These are phyloP conservation scores for Aphelenchoides avenae DNA, from an alignment of 1,140 invertebrate species.

Conservation along the genomic window DNA sequence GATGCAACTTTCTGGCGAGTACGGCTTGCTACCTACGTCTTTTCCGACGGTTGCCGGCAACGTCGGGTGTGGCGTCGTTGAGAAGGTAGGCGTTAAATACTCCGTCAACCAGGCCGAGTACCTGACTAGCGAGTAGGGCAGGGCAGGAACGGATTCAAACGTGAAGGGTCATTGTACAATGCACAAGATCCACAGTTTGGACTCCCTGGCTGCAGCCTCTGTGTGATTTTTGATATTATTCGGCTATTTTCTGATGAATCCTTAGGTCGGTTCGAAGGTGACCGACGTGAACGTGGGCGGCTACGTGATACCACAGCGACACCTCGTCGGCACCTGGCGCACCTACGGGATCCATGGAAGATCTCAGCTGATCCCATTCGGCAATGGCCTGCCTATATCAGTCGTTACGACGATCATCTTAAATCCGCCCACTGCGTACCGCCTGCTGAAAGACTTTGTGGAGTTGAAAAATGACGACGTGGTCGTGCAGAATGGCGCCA, in stretches of 20 bases:
- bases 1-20: conserved; percentile 58
- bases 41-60: conserved; percentile 57
- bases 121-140: too few species aligned
- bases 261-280: conserved; percentile 46
- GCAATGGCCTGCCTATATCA: conserved; percentile 12
- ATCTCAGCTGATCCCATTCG: conserved; percentile 31
- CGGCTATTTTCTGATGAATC: neutral
- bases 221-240: conserved; percentile 3
- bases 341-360: conserved; percentile 34
- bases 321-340: conserved; percentile 53
- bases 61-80: conserved; percentile 46
- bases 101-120: too few species aligned
- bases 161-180: too few species aligned
- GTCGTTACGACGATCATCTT: conserved; percentile 81
- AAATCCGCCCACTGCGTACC: conserved; percentile 89
- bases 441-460: conserved; percentile 82
- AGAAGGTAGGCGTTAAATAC: conserved; percentile 15
- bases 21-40: conserved; percentile 37
- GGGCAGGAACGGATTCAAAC: too few species aligned
- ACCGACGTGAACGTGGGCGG: conserved; percentile 40
- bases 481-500: conserved; percentile 92
- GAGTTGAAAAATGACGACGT: conserved; percentile 72
- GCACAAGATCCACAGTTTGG: conserved; percentile 3
- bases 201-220: neutral
- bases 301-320: conserved; percentile 43